Percentiles rank a stretch among this genome's conserved stretches.
Conservation (phyloP, 2,888 invertebrate genomes). For the Dioctria linearis region DNA sequence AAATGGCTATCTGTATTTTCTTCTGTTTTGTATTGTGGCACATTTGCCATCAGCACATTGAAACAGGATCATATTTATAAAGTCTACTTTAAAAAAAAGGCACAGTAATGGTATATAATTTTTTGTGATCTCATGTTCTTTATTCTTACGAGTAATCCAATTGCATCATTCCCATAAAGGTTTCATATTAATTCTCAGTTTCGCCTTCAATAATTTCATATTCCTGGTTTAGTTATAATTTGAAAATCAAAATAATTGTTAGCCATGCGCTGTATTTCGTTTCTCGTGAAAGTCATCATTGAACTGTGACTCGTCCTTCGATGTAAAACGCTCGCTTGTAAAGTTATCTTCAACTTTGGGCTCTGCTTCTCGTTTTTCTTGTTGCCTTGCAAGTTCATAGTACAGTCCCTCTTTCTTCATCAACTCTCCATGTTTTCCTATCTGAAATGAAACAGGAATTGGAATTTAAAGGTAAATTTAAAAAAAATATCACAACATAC, state of each 20-base stretch:
- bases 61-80: too few species aligned
- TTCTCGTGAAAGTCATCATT: constrained; percentile 11
- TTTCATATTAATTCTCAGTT: too few species aligned
- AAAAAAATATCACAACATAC: constrained; percentile 64
- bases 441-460: constrained; percentile 72
- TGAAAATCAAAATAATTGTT: not conserved
- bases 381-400: constrained; percentile 86
- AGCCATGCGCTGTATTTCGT: constrained; percentile 23
- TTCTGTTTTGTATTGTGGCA: too few species aligned
- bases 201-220: too few species aligned
- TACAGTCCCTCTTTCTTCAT: constrained; percentile 86
- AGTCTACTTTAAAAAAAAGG: too few species aligned
- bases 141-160: too few species aligned
- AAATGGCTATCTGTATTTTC: too few species aligned
- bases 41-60: too few species aligned
- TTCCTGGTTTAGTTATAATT: too few species aligned
- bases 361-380: constrained; percentile 73
- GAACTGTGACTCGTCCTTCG: not conserved
- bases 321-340: not conserved
- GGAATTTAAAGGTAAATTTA: constrained; percentile 8
- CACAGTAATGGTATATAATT: too few species aligned
- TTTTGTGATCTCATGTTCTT: too few species aligned
- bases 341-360: not conserved
- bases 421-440: constrained; percentile 87
- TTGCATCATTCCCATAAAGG: too few species aligned